Base-by-base conservation (phyloP, 1,140 invertebrate species). In the Arctopsyche grandis region DNA sequence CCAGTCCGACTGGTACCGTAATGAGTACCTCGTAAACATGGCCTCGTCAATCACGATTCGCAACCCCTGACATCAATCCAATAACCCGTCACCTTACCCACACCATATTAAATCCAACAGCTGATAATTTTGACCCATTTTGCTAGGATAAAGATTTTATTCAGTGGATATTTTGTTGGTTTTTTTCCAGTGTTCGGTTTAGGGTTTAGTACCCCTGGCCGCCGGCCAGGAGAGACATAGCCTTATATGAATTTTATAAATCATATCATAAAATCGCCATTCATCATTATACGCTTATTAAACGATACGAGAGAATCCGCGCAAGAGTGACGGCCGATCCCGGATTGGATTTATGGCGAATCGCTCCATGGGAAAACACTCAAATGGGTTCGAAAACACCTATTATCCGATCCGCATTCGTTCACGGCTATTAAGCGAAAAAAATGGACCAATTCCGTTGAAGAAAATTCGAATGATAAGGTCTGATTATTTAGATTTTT, bases 281-380 rank as follows among this genome's bases (percentile, higher is more conserved):
- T 79, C 71, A 79, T 79, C 78, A 79, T 79, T 74, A 79, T 69
- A 75, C 78, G 78, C 78, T 79, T 79, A 79, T 79, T 79, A 79
- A 79, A 79, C 19, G 69, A 74, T 79, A 75, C 69, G 69, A 70
- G 69, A 58, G 60, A 77, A 69, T 77, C 75, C 60, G 38, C 77
- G 9, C 19, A 58, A 71, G 69, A 60, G 44, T 60, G 77, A 70
- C 77, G 48, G 78, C 69, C 74, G 22, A 76, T 74, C 58, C 74
- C 10, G 24, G 74, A 43, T 76, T 29, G 14, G 56, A 76, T 76
- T 76, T 76, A 76, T 63, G 56, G 38, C 63, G 22, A 66, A 19
- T 60, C 24, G 22, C 21, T 74, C 29, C 73, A 75, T 63, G 74
- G 74, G 74, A 76, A 70, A 76, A 76, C 29, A n/a, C 19, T 29